Evolutionary conservation across 2,888 invertebrate species (phyloP).

Genomic region (Drosophila kanekoi): DNA sequence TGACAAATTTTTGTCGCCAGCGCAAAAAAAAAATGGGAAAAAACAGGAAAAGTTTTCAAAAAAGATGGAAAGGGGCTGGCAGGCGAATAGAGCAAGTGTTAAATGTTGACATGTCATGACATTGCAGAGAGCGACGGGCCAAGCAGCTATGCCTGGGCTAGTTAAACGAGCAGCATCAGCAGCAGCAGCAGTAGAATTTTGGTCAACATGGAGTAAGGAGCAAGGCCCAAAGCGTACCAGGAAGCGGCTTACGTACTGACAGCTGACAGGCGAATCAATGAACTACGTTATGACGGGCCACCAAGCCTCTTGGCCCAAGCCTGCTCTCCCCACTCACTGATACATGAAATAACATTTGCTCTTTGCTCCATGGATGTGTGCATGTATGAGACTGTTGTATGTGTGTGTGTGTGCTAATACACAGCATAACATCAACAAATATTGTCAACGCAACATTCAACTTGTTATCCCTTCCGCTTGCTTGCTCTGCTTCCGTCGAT

Average conservation of each 20-base stretch:
- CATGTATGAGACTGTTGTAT: constrained; percentile 17
- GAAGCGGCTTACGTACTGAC: constrained; percentile 76
- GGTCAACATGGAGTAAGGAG: constrained; percentile 54
- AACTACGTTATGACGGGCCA: constrained; percentile 71
- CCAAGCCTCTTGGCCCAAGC: constrained; percentile 33
- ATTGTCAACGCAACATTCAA: constrained; percentile 78
- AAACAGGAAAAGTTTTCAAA: constrained; percentile 50
- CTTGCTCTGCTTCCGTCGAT: constrained; percentile 53
- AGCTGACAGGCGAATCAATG: constrained; percentile 79
- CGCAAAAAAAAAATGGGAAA: constrained; percentile 19
- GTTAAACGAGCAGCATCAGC: constrained; percentile 30
- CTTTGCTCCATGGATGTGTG: constrained; percentile 21
- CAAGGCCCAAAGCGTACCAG: constrained; percentile 46
- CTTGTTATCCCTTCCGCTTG: constrained; percentile 79
- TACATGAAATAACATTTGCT: constrained; percentile 59
- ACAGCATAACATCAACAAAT: constrained; percentile 69
- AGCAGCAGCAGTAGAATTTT: constrained; percentile 33
- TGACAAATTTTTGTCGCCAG: constrained; percentile 73
- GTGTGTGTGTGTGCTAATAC: constrained; percentile 52
- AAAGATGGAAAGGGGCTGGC: constrained; percentile 28
- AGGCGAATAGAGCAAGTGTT: constrained; percentile 75
- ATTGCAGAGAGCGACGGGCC: constrained; percentile 66
- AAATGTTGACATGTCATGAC: constrained; percentile 80
- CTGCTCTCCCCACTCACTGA: constrained; percentile 9
- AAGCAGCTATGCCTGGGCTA: constrained; percentile 44